These are phyloP conservation scores for Stigmatopora nigra DNA, from an alignment of 2,113 vertebrate genomes.

Conservation along the genomic window DNA sequence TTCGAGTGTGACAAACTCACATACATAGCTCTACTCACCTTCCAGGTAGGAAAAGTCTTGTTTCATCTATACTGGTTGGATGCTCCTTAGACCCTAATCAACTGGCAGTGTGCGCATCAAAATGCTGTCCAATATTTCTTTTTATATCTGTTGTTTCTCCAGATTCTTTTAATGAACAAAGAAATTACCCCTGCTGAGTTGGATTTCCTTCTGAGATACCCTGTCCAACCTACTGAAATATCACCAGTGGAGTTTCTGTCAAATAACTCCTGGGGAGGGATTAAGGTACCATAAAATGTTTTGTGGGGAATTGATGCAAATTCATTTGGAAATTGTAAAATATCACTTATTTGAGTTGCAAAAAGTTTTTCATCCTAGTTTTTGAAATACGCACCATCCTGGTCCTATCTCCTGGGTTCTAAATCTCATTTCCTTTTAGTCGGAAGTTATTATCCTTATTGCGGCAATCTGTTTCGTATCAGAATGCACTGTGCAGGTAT, in stretches of 20 bases:
- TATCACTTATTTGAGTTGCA: neutral
- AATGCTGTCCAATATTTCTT: neutral
- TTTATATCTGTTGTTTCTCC: slow-evolving; percentile 37
- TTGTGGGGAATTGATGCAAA: neutral
- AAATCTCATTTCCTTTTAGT: slow-evolving; percentile 1
- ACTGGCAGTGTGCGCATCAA: slow-evolving; percentile 34
- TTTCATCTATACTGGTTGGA: slow-evolving; percentile 21
- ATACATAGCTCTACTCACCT: slow-evolving; percentile 84
- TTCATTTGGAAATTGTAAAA: neutral
- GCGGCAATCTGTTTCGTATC: neutral
- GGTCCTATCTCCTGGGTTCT: neutral
- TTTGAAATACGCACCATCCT: neutral
- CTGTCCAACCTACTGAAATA: slow-evolving; percentile 67
- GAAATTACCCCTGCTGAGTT: slow-evolving; percentile 77
- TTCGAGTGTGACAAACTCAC: slow-evolving; percentile 91
- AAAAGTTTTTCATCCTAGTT: neutral
- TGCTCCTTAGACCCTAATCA: slow-evolving; percentile 32
- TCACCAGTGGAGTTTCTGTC: slow-evolving; percentile 92
- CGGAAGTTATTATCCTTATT: neutral
- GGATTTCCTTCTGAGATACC: slow-evolving; percentile 89
- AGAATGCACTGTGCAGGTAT: neutral
- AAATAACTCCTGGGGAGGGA: slow-evolving; percentile 83
- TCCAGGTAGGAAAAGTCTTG: slow-evolving; percentile 75
- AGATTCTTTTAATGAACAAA: slow-evolving; percentile 86
- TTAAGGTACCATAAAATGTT: slow-evolving; percentile 76